Base-by-base conservation (phyloP, 2,888 invertebrate genomes). In the Agriopis leucophaearia region DNA sequence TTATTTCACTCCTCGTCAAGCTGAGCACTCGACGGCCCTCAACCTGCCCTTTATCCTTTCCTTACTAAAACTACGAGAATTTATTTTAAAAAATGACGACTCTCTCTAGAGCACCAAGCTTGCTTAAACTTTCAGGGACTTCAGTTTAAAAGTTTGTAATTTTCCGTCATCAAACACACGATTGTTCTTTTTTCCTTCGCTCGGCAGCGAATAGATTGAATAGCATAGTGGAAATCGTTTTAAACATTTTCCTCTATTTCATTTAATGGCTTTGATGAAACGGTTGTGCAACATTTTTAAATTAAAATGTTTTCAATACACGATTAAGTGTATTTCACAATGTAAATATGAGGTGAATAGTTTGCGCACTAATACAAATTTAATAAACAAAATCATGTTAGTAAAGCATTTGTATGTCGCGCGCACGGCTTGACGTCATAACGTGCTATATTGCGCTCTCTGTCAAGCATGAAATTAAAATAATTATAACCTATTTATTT, bases 11-110 rank as follows among this genome's bases (percentile, higher is more conserved):
- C 74, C 64, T 74, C 73, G 64, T 75, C 66, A 75, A 74, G 68
- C 74, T 74, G 71, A 74, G 72, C 73, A 62, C 78, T 81, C 71
- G 74, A 76, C 76, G 72, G 67, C 78, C 69, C 80, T 81, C 73
- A 61, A 57, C 74, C 52, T 64, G 73, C 70, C 75, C 73, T 75
- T 71, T 62, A 72, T 68, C 73, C 72, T 75, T 79, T 76, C 64
- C 71, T 78, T 74, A 70, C 73, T 61, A 77, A 78, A 81, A 76
- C 76, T 80, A 79, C 71, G 74, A 79, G 76, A 78, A 78, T 59
- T 74, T 56, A 71, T 73, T 72, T 73, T 67, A 73, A 76, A 72
- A 69, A 67, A 72, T 72, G 73, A 75, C 67, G 63, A 70, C 62
- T 69, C 57, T 50, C 59, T 67, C 54, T 42, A 50, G 67, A 62